Conservation (phyloP, 2,888 invertebrate genomes). For the Macaria liturata region DNA sequence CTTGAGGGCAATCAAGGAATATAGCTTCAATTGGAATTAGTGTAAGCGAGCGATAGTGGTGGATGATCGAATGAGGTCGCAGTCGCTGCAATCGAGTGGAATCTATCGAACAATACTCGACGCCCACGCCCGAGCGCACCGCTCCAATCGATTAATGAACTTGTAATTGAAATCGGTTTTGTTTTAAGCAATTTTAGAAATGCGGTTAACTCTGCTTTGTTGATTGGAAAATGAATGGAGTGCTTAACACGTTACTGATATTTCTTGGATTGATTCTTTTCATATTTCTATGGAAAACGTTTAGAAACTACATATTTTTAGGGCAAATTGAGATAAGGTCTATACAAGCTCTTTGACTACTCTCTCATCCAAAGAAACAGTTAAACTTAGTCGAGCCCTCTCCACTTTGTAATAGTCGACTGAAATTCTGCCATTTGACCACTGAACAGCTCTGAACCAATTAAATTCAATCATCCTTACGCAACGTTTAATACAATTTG, state of each 20-base stretch:
- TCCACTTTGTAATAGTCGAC: slow-evolving; percentile 37
- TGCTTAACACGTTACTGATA: too few relatives aligned
- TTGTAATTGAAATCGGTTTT: slow-evolving; percentile 31
- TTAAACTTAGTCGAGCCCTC: slow-evolving; percentile 9
- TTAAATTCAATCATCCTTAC: slow-evolving; percentile 58
- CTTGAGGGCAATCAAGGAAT: slow-evolving; percentile 23
- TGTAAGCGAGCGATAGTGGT: slow-evolving; percentile 26
- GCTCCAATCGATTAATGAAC: slow-evolving; percentile 21
- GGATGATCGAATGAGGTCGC: slow-evolving; percentile 28
- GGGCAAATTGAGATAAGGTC: too few relatives aligned
- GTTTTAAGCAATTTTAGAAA: slow-evolving; percentile 4
- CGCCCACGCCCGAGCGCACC: slow-evolving; percentile 13
- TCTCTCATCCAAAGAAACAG: too few relatives aligned
- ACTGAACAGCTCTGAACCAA: slow-evolving; percentile 42
- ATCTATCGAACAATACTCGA: slow-evolving; percentile 27
- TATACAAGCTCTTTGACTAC: too few relatives aligned
- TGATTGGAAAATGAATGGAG: too few relatives aligned
- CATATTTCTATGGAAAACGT: too few relatives aligned
- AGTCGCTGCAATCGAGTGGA: slow-evolving; percentile 29
- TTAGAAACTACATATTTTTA: too few relatives aligned
- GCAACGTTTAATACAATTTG: slow-evolving; percentile 51
- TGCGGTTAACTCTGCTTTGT: too few relatives aligned
- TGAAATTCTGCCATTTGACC: slow-evolving; percentile 41
- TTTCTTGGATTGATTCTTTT: too few relatives aligned
- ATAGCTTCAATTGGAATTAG: slow-evolving; percentile 25